Evolutionary conservation across 2,888 invertebrate genomes (phyloP).

Genomic region (Adineta ricciae): DNA sequence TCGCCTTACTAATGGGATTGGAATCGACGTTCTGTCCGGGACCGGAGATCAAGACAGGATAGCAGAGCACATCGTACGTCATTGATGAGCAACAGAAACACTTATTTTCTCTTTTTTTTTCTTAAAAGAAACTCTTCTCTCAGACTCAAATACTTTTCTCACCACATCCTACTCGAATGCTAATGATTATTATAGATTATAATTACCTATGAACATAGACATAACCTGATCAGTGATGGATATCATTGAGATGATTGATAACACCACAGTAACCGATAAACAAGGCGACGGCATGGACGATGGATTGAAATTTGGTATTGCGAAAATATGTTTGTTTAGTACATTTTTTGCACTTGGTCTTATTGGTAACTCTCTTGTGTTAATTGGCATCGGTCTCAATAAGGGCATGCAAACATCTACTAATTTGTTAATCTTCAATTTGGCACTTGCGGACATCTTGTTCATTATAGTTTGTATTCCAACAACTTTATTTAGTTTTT

Average conservation of each 20-base stretch:
- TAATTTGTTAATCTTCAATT: not conserved
- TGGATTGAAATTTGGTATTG: not conserved
- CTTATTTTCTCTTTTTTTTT: not conserved
- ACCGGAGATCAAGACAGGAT: not conserved
- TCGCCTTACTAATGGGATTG: not conserved
- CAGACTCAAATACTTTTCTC: not conserved
- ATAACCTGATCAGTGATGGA: not conserved
- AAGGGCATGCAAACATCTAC: conserved; percentile 16
- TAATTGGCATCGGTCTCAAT: not conserved
- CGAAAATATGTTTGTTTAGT: conserved; percentile 17
- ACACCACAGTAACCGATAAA: not conserved
- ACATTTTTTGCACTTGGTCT: conserved; percentile 2
- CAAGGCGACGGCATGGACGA: not conserved
- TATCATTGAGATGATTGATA: not conserved
- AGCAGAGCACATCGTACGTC: not conserved
- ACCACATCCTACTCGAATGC: too few relatives aligned
- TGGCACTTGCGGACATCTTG: not conserved
- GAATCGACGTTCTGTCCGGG: not conserved
- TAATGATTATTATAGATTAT: not conserved
- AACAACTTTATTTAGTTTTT: not conserved
- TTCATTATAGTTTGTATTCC: not conserved
- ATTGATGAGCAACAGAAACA: not conserved
- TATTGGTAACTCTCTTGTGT: conserved; percentile 6
- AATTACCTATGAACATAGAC: not conserved
- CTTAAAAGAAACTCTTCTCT: not conserved